Evolutionary conservation across 2,797 vertebrate species (phyloP), one percentile per base, ranked within the genome.

Genomic region (Sorex maritimensis): DNA sequence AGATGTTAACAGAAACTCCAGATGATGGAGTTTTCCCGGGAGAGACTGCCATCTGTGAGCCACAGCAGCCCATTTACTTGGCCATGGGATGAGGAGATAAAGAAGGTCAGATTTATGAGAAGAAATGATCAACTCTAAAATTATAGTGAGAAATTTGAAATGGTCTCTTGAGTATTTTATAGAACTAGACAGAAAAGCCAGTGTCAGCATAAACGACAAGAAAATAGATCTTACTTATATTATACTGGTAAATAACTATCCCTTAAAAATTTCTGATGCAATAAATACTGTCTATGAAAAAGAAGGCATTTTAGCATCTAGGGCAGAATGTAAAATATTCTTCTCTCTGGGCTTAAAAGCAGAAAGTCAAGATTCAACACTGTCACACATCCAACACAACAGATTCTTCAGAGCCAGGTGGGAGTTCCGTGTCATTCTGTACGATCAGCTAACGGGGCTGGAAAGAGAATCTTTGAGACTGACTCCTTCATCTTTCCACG

Each of bases 71-170:
- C 10, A 75, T 34, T 44, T 80, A 38, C 13, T 28, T 38, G 65
- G 14, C 30, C 38, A 46, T 49, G 79, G 92, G 94, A 83, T 81
- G 4, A 75, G 74, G 19, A 91, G 67, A 74, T 21, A 77, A 83
- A 74, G 69, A 65, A 21, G 17, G 23, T 67, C 8, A 88, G 5
- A 52, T 78, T 28, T 65, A 7, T 49, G 34, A 14, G 30, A 58
- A 72, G 28, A 85, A 89, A 87, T 67, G 58, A 58, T 77, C 46
- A 71, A 72, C 1, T 74, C 2, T 44, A 30, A 46, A 82, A 46
- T 79, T 78, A n/a, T 1, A 68, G 9, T 58, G 34, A 3, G 61
- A 88, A 28, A 73, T 71, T 88, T 92, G 17, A 88, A 46, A 24
- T 1, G 84, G n/a, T 0, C 1, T 61, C 38, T 88, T 88, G 88